These are phyloP conservation scores for Sebastiscus tertius DNA, from an alignment of 2,797 vertebrate genomes.

Conservation along the genomic window DNA sequence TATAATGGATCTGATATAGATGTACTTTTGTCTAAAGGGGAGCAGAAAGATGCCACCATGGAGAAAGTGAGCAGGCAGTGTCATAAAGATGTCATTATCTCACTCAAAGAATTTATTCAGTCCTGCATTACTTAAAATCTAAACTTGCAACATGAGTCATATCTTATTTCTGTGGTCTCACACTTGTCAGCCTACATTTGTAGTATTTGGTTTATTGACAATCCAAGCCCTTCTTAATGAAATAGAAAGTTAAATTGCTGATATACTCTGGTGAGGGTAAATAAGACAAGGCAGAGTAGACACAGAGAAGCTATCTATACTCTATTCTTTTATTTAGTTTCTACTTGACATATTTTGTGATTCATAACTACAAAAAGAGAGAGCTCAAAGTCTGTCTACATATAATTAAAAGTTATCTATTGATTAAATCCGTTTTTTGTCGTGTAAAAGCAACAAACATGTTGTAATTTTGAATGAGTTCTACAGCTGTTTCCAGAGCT, in stretches of 20 bases:
- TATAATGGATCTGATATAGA: conserved; percentile 34
- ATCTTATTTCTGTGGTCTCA: not conserved
- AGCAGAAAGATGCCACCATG: conserved; percentile 8
- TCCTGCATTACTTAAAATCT: not conserved
- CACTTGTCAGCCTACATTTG: not conserved
- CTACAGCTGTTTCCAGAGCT: not conserved
- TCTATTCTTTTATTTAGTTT: not conserved
- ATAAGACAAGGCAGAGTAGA: not conserved
- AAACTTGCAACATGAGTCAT: not conserved
- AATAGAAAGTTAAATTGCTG: not conserved
- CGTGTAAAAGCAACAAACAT: not conserved
- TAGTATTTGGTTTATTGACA: not conserved
- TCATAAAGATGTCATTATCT: not conserved
- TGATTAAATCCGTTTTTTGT: not conserved
- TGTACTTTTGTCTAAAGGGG: conserved; percentile 1
- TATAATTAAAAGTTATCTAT: not conserved
- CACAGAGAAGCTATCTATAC: not conserved
- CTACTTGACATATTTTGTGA: not conserved
- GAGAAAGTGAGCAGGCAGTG: conserved; percentile 38
- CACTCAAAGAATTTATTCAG: not conserved
- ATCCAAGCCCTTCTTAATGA: not conserved
- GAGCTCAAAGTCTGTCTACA: not conserved
- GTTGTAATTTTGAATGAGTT: not conserved
- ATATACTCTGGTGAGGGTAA: not conserved
- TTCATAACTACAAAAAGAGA: not conserved